Evolutionary conservation across 2,113 vertebrate species (phyloP), one percentile per base, ranked within the genome.

Genomic region (Callocephalon fimbriatum): DNA sequence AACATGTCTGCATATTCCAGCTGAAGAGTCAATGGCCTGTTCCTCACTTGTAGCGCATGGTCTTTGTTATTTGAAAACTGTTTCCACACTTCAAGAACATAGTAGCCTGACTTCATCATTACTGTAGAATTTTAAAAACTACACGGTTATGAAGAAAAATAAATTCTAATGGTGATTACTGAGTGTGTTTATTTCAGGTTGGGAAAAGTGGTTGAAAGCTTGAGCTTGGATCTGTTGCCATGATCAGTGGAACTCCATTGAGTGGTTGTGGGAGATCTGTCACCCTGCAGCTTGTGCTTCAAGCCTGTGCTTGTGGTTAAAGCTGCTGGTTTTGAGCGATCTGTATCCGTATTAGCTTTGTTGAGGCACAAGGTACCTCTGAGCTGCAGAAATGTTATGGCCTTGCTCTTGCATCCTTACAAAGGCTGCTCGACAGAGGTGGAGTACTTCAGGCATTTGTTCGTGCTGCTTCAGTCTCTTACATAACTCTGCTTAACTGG

Each of bases 101-200:
- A 67, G 48, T 82, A 80, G 80, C 80, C 82, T 88, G 63, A 79
- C 58, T 91, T 90, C 73, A 85, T 88, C 83, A 74, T 82, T 95
- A 86, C 79, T 93, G 84, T 97, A 77, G 90, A 83, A 85, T 97
- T 96, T 98, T 95, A 94, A 97, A 61, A 83, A 88, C 92, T 65
- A 84, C 84, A 93, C 78, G 93, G 74, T 95, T 88, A 94, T 3
- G 26, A 93, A 95, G 47, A 96, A 83, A 86, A 96, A 97, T 97
- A 97, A 98, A 97, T 38, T 86, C 78, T 95, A 90, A 95, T 80
- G 82, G 86, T 74, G 79, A 82, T 51, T 35, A n/a, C 25, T 15
- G 89, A n/a, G 62, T 71, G 67, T 17, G 5, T 79, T 86, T 75
- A 32, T 83, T 93, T 83, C 44, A 76, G 45, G 12, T 7, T 71